A percentile compares a stretch with the other conserved stretches of the same genome.
These are phyloP conservation scores for Suillia variegata DNA, from an alignment of 2,888 invertebrate genomes.

Conservation along the genomic window DNA sequence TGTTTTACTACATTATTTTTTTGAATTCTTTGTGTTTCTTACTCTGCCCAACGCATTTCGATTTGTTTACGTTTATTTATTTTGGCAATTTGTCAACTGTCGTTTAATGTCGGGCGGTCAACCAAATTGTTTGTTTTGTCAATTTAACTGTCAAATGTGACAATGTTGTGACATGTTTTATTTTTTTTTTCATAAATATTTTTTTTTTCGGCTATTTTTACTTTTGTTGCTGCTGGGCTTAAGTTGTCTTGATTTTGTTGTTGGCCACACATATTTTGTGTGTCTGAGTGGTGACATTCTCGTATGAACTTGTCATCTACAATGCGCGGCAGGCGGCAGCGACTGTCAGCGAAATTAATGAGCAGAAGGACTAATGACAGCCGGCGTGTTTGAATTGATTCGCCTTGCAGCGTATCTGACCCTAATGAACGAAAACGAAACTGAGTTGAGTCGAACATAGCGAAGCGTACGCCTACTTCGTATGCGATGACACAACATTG, in stretches of 20 bases:
- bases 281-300: too few relatives aligned
- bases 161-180: background rate
- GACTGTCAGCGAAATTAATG: constrained; percentile 16
- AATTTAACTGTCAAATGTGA: constrained; percentile 12
- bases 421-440: too few relatives aligned
- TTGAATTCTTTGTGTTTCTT: background rate
- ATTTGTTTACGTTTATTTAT: too few relatives aligned
- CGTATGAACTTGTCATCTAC: constrained; percentile 4
- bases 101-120: constrained; percentile 22
- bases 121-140: background rate
- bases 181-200: background rate
- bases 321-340: too few relatives aligned
- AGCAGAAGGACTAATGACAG: constrained; percentile 2
- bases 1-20: background rate
- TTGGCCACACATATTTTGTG: background rate
- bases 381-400: background rate
- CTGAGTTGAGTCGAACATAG: too few relatives aligned
- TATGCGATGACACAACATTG: constrained; percentile 45
- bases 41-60: too few relatives aligned
- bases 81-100: constrained; percentile 52
- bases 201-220: background rate
- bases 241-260: background rate
- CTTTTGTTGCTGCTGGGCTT: background rate
- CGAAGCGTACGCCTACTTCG: background rate
- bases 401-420: background rate